Evolutionary conservation across 92 coral and sea anemone species (phyloP), one percentile per base, ranked within the genome.

Genomic region (Plumapathes pennacea): DNA sequence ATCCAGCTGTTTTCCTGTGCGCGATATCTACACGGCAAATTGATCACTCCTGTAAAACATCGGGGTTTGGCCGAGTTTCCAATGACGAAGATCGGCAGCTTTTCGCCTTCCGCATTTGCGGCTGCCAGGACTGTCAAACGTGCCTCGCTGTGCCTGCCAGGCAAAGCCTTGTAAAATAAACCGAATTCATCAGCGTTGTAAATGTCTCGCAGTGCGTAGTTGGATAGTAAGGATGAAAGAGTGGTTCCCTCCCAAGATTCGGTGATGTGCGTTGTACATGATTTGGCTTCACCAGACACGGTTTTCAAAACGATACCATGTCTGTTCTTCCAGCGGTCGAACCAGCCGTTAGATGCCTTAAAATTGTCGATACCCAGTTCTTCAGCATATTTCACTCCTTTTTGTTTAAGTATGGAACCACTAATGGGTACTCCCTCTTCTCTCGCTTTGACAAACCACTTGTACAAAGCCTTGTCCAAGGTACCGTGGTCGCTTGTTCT

Each of bases 121-220:
- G 78, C 85, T 38, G 85, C 85, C 42, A 78, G 50, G 22, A 78
- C 74, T 32, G 85, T 78, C 31, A 78, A 25, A 40, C 56, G 28
- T 5, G 34, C 55, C 62, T 78, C 71, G 47, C 79, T 78, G 51
- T 70, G 74, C 62, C 71, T 78, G 4, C 74, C 74, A 9, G 62
- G 69, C 6, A 76, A 56, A 24, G 83, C 83, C 66, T 57, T 69
- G 42, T 76, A 65, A 70, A 78, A 78, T 21, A 78, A 66, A 19
- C 85, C 78, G 47, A 78, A 69, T 58, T 57, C 76, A 59, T 76
- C 76, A 10, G 67, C 71, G 59, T 77, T 77, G 84, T 23, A 60
- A 61, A 69, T 78, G 63, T 78, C 80, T 50, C 50, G 47, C 27
- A 79, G 75, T 55, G 38, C 76, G 59, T 64, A 79, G 60, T 70